phyloP scores from a whole-genome alignment of 2,888 invertebrate species.

The Ceramica pisi region DNA sequence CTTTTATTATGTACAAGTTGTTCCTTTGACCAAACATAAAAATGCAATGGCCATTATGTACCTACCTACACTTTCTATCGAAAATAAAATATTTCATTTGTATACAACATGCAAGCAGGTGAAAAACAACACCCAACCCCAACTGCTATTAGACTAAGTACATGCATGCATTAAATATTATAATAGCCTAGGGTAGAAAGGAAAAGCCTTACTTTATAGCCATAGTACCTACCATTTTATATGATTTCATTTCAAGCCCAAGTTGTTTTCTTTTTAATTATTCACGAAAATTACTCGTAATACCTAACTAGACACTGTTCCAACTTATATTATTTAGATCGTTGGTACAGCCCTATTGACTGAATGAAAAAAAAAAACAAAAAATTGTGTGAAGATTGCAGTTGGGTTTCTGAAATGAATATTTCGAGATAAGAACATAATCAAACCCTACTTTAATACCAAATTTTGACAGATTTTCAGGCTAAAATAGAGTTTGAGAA shows the following conservation, averaged over 20 bases:
- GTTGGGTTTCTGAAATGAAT: too few relatives aligned
- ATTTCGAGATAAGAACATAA: too few relatives aligned
- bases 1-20: background rate
- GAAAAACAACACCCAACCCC: background rate
- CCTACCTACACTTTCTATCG: background rate
- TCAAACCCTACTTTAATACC: too few relatives aligned
- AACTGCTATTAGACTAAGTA: background rate
- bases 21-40: background rate
- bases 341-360: conserved; percentile 5
- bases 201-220: background rate
- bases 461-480: too few relatives aligned
- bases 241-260: background rate
- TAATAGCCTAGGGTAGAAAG: background rate
- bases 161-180: conserved; percentile 1
- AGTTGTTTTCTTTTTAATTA: conserved; percentile 5
- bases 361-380: background rate
- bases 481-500: too few relatives aligned
- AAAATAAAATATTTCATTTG: background rate
- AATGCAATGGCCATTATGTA: background rate
- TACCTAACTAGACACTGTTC: background rate
- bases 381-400: conserved; percentile 1
- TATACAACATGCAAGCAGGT: background rate
- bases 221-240: conserved; percentile 10
- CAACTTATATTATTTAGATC: background rate
- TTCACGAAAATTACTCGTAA: conserved; percentile 1